Conservation (phyloP, 1,140 invertebrate genomes). For the Arion vulgaris region DNA sequence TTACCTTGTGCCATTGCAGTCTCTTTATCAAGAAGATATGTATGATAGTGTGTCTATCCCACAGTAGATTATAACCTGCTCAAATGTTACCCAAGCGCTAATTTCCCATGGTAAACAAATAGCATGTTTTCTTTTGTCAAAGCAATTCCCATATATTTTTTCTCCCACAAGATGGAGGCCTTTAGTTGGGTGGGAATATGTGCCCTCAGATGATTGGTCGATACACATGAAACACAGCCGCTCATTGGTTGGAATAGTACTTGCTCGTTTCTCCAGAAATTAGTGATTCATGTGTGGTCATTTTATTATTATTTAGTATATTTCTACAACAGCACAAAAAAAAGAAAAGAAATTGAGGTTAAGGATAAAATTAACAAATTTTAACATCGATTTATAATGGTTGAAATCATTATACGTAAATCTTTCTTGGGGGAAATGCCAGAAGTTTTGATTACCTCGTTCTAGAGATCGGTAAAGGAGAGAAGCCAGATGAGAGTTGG, state of each 20-base stretch:
- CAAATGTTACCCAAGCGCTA: background rate
- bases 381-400: too few species aligned
- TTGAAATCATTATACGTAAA: too few species aligned
- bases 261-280: background rate
- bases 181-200: background rate
- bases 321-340: background rate
- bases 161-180: background rate
- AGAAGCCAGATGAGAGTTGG: too few species aligned
- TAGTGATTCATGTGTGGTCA: background rate
- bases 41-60: background rate
- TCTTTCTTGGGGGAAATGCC: too few species aligned
- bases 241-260: background rate
- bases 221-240: background rate
- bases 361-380: too few species aligned
- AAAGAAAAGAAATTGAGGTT: too few species aligned
- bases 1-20: background rate
- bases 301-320: background rate
- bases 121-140: background rate
- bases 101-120: background rate
- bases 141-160: background rate
- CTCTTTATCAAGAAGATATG: background rate
- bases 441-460: background rate
- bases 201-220: background rate
- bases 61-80: background rate
- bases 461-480: too few species aligned